Conservation (phyloP, 2,113 vertebrate species). For the Gavia stellata region DNA sequence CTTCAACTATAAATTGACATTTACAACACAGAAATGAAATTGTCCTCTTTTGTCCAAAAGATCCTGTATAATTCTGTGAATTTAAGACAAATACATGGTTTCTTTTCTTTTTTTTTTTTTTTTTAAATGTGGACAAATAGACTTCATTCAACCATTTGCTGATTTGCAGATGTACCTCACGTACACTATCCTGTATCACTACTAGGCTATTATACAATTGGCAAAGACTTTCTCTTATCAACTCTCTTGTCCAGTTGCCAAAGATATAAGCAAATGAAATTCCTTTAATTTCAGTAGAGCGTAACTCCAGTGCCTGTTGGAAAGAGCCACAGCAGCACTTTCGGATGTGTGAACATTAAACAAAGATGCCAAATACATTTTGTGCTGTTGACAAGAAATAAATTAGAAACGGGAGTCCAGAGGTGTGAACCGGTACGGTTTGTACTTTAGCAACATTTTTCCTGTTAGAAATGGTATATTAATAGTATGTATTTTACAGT, state of each 20-base stretch:
- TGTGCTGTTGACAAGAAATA: neutral
- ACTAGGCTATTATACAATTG: neutral
- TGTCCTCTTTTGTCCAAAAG: neutral
- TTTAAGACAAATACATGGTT: neutral
- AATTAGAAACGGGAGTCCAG: neutral
- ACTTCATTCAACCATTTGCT: neutral
- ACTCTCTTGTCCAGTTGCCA: neutral
- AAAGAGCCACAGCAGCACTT: neutral
- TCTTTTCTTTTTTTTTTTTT: neutral
- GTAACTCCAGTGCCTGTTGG: neutral
- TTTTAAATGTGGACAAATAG: neutral
- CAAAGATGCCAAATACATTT: neutral
- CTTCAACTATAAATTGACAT: neutral
- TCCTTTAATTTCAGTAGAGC: neutral
- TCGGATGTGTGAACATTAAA: neutral
- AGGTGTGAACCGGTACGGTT: rapidly evolving
- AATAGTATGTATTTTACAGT: neutral
- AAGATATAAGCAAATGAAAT: neutral
- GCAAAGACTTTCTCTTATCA: neutral
- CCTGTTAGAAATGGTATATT: neutral
- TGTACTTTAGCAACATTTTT: neutral
- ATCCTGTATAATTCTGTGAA: neutral
- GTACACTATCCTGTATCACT: neutral
- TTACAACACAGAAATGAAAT: neutral
- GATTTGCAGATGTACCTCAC: neutral